Base-by-base conservation (phyloP, 1,140 invertebrate genomes). In the Microplitis mediator region DNA sequence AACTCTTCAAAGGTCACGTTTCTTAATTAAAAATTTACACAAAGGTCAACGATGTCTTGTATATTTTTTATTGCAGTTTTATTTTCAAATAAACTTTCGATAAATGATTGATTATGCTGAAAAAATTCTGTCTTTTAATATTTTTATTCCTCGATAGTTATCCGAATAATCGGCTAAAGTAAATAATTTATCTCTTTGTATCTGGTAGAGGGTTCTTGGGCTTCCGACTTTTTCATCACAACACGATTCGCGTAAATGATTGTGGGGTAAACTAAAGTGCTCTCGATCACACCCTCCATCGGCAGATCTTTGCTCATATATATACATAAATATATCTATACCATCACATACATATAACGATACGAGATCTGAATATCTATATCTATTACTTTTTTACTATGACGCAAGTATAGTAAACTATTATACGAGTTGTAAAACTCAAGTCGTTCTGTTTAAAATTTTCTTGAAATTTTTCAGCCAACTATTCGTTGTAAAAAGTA, bases 261-360 rank as follows among this genome's bases (percentile, higher is more conserved):
- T 64, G 62, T 64, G 62, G 62, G 62, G 62, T 64, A 16, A 64
- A 64, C 62, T 36, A 64, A 64, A 64, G 62, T 64, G 62, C 62
- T 64, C 62, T 64, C 16, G 39, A 64, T 58, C 39, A 23, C 31
- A 23, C n/a, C 35, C 62, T n/a, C 36, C 39, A 36, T 16, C 39
- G 39, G 14, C 39, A 16, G 13, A 16, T 64, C 39, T 50, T 64
- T n/a, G 23, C 14, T 35, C 36, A 14, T 35, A 4, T 35, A 14
- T 14, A 4, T 34, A 32, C 31, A 56, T 56, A 56, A 13, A 11
- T 56, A 6, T 56, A 23, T 32, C 34, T 61, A 31, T 34, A 62
- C 60, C 11, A 11, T 35, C 13, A 35, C 52, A 11, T 3, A 45
- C 56, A 58, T 31, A 31, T 23, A 2, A 23, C 23, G 23, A 23